phyloP scores from a whole-genome alignment of 53 echinoderm and acorn worm species.

The Stichopus horrens region DNA sequence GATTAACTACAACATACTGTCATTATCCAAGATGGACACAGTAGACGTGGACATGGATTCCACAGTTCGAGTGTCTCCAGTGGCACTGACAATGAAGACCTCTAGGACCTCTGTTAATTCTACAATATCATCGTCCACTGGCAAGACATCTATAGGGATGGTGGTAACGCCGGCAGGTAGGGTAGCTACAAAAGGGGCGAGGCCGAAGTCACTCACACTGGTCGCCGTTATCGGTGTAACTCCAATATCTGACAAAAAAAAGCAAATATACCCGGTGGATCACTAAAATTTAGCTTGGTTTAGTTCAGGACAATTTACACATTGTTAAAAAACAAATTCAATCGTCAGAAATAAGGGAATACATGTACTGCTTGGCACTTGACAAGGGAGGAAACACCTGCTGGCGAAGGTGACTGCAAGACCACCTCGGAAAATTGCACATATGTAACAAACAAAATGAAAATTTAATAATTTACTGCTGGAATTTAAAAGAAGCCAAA shows the following conservation, averaged over 20 bases:
- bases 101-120: slow-evolving; percentile 25
- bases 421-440: too few relatives aligned
- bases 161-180: not conserved
- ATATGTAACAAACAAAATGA: too few relatives aligned
- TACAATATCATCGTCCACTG: not conserved
- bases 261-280: too few relatives aligned
- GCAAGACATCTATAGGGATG: not conserved
- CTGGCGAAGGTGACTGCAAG: too few relatives aligned
- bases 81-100: slow-evolving; percentile 1
- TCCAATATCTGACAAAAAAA: not conserved
- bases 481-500: too few relatives aligned
- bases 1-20: not conserved
- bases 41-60: slow-evolving; percentile 20
- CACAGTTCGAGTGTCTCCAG: not conserved
- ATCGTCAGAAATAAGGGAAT: too few relatives aligned
- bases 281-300: too few relatives aligned
- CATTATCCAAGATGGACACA: slow-evolving; percentile 19
- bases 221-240: not conserved
- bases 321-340: too few relatives aligned
- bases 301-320: too few relatives aligned
- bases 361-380: too few relatives aligned
- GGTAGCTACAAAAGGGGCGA: slow-evolving; percentile 10
- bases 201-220: not conserved
- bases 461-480: too few relatives aligned
- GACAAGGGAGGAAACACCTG: too few relatives aligned